phyloP scores from a whole-genome alignment of 1,140 invertebrate species.

The Drosophila nigrodunni region DNA sequence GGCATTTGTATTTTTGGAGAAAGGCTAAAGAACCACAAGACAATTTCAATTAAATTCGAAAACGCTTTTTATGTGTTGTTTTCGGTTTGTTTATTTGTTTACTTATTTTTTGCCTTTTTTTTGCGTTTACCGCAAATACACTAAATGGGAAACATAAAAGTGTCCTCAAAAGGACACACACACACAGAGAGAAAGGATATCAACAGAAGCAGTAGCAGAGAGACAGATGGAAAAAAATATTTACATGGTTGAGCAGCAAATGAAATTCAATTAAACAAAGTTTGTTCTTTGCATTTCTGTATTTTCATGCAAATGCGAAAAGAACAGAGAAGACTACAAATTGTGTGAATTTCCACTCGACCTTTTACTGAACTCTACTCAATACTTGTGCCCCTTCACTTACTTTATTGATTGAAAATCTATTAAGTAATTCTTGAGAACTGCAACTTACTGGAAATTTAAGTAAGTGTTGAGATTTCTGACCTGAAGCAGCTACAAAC shows the following conservation, averaged over 20 bases:
- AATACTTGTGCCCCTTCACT: background rate
- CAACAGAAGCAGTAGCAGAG: background rate
- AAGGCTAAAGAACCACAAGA: constrained; percentile 17
- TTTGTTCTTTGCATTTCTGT: constrained; percentile 23
- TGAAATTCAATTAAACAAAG: constrained; percentile 49
- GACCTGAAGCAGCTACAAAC: background rate
- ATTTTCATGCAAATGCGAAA: constrained; percentile 11
- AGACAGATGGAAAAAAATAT: constrained; percentile 4
- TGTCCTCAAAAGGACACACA: constrained; percentile 27
- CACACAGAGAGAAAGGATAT: constrained; percentile 14
- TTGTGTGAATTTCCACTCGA: background rate
- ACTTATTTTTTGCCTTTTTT: constrained; percentile 21
- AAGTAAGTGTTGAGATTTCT: background rate
- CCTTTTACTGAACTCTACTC: background rate
- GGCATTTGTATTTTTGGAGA: background rate
- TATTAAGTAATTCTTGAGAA: background rate
- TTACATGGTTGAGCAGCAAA: constrained; percentile 38
- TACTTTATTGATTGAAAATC: background rate
- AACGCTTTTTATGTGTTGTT: constrained; percentile 13
- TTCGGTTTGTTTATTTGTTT: constrained; percentile 6
- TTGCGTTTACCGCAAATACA: constrained; percentile 34
- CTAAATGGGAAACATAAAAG: constrained; percentile 33
- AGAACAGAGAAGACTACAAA: background rate
- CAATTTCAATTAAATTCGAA: constrained; percentile 43
- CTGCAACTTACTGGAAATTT: background rate